A percentile compares a stretch with the other conserved stretches of the same genome.
phyloP scores from a whole-genome alignment of 2,888 invertebrate genomes.

The Drosophila quinaria region DNA sequence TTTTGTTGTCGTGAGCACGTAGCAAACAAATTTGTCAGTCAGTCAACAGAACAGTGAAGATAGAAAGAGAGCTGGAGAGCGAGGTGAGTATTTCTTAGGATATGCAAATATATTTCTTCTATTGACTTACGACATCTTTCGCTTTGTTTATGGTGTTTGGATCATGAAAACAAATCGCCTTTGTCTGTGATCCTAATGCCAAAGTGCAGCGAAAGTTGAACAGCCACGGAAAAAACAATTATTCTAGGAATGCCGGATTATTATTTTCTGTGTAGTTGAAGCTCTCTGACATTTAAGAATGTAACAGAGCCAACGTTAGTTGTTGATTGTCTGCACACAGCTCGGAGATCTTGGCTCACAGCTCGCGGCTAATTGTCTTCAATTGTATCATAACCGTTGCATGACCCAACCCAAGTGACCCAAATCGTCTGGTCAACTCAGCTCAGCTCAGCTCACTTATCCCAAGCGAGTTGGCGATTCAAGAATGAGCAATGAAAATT shows the following conservation, averaged over 20 bases:
- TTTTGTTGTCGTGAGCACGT: constrained; percentile 46
- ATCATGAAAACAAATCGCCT: constrained; percentile 24
- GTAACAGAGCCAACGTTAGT: constrained; percentile 36
- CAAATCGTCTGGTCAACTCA: constrained; percentile 60
- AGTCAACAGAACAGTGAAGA: constrained; percentile 31
- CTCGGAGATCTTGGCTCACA: constrained; percentile 10
- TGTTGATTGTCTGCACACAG: constrained; percentile 45
- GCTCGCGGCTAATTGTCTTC: constrained; percentile 70
- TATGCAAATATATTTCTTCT: constrained; percentile 46
- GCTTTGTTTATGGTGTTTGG: constrained; percentile 13
- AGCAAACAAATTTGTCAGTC: constrained; percentile 65
- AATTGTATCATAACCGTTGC: constrained; percentile 80
- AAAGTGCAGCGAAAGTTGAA: constrained; percentile 53
- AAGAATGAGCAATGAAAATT: constrained; percentile 63
- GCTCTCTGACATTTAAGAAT: constrained; percentile 28
- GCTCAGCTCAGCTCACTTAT: constrained; percentile 11
- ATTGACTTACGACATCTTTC: not conserved
- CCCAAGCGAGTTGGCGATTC: constrained; percentile 42
- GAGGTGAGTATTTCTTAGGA: constrained; percentile 31
- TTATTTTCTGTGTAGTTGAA: not conserved
- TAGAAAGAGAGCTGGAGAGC: not conserved
- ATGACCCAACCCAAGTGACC: constrained; percentile 71
- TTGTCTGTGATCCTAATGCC: constrained; percentile 30
- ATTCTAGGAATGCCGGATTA: not conserved
- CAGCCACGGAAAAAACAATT: not conserved